A percentile compares a stretch with the other conserved stretches of the same genome.
These are phyloP conservation scores for Orchesellides sinensis DNA, from an alignment of 2,888 invertebrate genomes.

Conservation along the genomic window DNA sequence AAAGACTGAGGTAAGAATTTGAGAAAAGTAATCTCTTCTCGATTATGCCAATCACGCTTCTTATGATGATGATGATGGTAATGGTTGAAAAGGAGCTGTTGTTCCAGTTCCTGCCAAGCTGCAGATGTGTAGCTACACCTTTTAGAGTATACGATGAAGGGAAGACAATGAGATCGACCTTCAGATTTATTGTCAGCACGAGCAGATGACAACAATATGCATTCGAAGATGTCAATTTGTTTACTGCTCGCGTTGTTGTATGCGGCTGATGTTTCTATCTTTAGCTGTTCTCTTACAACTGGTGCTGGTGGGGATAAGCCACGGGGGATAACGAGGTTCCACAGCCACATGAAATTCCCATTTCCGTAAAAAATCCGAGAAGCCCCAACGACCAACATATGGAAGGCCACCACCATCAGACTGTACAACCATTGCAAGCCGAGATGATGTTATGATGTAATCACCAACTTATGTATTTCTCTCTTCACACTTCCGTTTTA, in stretches of 20 bases:
- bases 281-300: slow-evolving; percentile 9
- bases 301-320: slow-evolving; percentile 34
- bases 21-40: slow-evolving; percentile 52
- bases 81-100: slow-evolving; percentile 25
- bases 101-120: not conserved
- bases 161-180: slow-evolving; percentile 34
- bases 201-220: slow-evolving; percentile 28
- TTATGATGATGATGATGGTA: slow-evolving; percentile 43
- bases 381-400: slow-evolving; percentile 70
- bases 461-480: slow-evolving; percentile 35
- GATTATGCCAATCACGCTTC: slow-evolving; percentile 57
- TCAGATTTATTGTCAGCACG: slow-evolving; percentile 40
- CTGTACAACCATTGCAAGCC: slow-evolving; percentile 72
- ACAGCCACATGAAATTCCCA: slow-evolving; percentile 68
- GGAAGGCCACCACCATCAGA: slow-evolving; percentile 70
- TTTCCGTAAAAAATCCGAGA: slow-evolving; percentile 66
- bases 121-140: slow-evolving; percentile 7
- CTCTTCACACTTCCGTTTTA: slow-evolving; percentile 38
- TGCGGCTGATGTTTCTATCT: slow-evolving; percentile 19
- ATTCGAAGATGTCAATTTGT: slow-evolving; percentile 48
- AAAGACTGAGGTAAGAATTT: slow-evolving; percentile 39
- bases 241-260: slow-evolving; percentile 21
- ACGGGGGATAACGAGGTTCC: slow-evolving; percentile 61
- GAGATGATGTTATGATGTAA: slow-evolving; percentile 62
- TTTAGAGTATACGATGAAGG: not conserved